Evolutionary conservation across 2,113 vertebrate genomes (phyloP).

Genomic region (Addax nasomaculatus): DNA sequence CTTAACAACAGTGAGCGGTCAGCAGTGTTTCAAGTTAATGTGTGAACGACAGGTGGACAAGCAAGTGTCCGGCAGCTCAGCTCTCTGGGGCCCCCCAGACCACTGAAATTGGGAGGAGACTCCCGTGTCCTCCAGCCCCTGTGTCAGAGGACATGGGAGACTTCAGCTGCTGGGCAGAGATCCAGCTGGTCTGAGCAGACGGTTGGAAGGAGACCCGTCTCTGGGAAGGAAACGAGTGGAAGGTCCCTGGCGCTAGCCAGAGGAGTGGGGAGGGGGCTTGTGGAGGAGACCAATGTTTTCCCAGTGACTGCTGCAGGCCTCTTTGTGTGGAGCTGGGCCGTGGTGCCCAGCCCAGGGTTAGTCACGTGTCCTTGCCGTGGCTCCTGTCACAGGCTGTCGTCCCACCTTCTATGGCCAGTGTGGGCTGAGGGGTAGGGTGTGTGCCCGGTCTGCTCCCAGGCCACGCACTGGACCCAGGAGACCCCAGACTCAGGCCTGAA

Average conservation of each 20-base stretch:
- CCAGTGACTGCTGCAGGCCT: not conserved
- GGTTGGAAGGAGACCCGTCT: not conserved
- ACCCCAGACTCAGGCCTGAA: not conserved
- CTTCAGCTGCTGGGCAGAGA: not conserved
- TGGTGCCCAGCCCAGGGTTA: too few relatives aligned
- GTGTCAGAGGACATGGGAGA: not conserved
- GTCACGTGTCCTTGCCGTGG: not conserved
- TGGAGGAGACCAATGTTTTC: not conserved
- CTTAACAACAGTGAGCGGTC: not conserved
- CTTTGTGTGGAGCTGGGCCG: not conserved
- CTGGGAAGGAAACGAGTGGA: not conserved
- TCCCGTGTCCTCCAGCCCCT: not conserved
- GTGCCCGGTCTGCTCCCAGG: not conserved
- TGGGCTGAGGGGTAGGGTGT: not conserved
- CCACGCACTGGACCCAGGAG: not conserved
- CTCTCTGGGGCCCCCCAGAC: not conserved
- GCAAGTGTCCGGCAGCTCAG: not conserved
- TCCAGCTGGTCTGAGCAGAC: not conserved
- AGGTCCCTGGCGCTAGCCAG: not conserved
- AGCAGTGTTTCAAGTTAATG: not conserved
- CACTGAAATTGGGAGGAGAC: not conserved
- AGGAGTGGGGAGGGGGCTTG: not conserved
- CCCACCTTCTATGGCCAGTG: not conserved
- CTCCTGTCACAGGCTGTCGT: not conserved
- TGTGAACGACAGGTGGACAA: not conserved